phyloP scores from a whole-genome alignment of 1,140 invertebrate species.

The Schlechtendalia chinensis region DNA sequence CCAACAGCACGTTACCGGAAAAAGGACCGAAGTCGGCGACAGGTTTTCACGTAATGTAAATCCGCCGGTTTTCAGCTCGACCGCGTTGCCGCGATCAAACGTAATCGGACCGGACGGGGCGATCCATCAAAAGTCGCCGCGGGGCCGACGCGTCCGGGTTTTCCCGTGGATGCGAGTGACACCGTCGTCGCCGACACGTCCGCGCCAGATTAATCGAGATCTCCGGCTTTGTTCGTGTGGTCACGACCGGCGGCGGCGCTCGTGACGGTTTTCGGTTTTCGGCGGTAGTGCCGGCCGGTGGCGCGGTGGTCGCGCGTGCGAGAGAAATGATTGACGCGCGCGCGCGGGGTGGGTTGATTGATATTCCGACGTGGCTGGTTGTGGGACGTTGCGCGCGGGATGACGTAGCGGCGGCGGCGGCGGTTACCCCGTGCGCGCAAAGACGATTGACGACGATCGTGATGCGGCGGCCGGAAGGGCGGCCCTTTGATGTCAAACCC shows the following conservation, averaged over 20 bases:
- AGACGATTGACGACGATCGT: constrained; percentile 19
- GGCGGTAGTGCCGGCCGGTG: background rate
- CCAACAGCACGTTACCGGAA: too few relatives aligned
- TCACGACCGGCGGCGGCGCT: background rate
- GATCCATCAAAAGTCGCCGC: constrained; percentile 38
- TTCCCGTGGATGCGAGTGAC: constrained; percentile 30
- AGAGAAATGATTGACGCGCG: constrained; percentile 28
- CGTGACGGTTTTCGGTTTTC: too few relatives aligned
- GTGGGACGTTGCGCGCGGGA: background rate
- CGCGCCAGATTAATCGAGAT: constrained; percentile 46
- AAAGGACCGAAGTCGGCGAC: too few relatives aligned
- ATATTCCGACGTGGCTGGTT: constrained; percentile 29
- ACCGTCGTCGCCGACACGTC: constrained; percentile 3
- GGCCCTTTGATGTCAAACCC: constrained; percentile 29
- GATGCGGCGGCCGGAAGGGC: background rate
- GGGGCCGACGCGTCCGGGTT: constrained; percentile 16
- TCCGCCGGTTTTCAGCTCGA: background rate
- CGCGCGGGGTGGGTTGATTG: constrained; percentile 17
- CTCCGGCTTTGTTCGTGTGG: constrained; percentile 43
- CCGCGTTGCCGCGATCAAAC: background rate
- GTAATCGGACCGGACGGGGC: constrained; percentile 7
- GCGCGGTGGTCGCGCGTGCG: background rate
- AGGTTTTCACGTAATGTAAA: too few relatives aligned
- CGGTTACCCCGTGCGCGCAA: background rate
- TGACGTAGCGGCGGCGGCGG: background rate